A percentile compares a stretch with the other conserved stretches of the same genome.
phyloP scores from a whole-genome alignment of 2,113 vertebrate genomes.

The Myotis lucifugus region DNA sequence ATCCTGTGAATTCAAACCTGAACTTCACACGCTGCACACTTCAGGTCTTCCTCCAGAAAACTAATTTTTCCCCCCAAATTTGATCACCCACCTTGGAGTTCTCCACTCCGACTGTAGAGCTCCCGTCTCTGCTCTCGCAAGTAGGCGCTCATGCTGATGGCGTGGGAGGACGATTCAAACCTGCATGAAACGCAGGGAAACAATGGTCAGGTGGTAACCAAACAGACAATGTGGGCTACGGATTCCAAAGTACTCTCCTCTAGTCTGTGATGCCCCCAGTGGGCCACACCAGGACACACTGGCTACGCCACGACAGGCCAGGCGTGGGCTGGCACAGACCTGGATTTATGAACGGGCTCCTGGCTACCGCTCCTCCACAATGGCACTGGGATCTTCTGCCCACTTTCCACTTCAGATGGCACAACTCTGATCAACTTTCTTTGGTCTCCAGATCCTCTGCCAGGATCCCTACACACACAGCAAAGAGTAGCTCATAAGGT shows the following conservation, averaged over 20 bases:
- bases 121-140: slow-evolving; percentile 96
- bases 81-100: slow-evolving; percentile 93
- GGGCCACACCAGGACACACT: background rate
- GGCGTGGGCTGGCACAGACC: background rate
- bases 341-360: background rate
- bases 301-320: background rate
- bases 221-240: fast-evolving
- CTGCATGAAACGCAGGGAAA: slow-evolving; percentile 73
- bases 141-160: slow-evolving; percentile 99
- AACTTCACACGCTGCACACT: background rate
- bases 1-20: background rate
- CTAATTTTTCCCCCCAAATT: background rate
- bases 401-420: background rate
- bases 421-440: background rate
- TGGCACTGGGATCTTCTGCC: background rate
- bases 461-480: background rate
- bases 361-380: background rate
- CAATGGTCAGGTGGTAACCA: background rate
- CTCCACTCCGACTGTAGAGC: slow-evolving; percentile 98
- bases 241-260: background rate
- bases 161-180: slow-evolving; percentile 98
- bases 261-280: fast-evolving
- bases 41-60: background rate
- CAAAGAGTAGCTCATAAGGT: background rate
- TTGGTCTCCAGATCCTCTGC: background rate